These are phyloP conservation scores for Tanypteryx hageni DNA, from an alignment of 2,888 invertebrate genomes.

Conservation along the genomic window DNA sequence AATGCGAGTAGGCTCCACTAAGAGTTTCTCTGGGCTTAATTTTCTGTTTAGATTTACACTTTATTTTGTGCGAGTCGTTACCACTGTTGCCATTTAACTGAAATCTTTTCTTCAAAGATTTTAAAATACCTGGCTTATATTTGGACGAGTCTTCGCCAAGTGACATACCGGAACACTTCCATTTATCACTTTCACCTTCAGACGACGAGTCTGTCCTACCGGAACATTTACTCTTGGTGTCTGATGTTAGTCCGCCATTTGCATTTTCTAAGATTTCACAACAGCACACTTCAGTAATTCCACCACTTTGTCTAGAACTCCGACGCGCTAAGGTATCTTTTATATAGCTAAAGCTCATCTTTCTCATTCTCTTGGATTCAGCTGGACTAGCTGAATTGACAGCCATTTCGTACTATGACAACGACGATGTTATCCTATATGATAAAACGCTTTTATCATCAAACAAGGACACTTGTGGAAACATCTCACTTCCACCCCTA, in stretches of 20 bases:
- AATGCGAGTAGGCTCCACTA: slow-evolving; percentile 27
- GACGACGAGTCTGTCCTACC: slow-evolving; percentile 42
- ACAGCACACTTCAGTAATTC: slow-evolving; percentile 66
- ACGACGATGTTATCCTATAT: neutral
- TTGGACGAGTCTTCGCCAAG: slow-evolving; percentile 55
- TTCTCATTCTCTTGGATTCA: slow-evolving; percentile 67
- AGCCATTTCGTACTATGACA: slow-evolving; percentile 37
- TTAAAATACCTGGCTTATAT: slow-evolving; percentile 67
- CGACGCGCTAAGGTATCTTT: slow-evolving; percentile 67
- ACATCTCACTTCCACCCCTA: slow-evolving; percentile 24
- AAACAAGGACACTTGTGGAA: slow-evolving; percentile 57
- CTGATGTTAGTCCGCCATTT: slow-evolving; percentile 67
- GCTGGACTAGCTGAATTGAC: slow-evolving; percentile 64
- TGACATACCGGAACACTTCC: slow-evolving; percentile 65
- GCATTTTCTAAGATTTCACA: slow-evolving; percentile 67
- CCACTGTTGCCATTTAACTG: slow-evolving; percentile 66
- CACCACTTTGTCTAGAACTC: slow-evolving; percentile 67
- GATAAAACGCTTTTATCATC: slow-evolving; percentile 46
- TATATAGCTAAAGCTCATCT: slow-evolving; percentile 68
- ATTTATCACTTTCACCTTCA: slow-evolving; percentile 64
- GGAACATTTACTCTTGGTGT: slow-evolving; percentile 58
- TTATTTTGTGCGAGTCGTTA: slow-evolving; percentile 65
- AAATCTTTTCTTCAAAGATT: slow-evolving; percentile 67
- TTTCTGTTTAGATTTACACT: slow-evolving; percentile 67
- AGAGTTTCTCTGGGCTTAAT: slow-evolving; percentile 66